Evolutionary conservation across 92 coral and sea anemone species (phyloP).

Genomic region (Umimayanthus chanpuru): DNA sequence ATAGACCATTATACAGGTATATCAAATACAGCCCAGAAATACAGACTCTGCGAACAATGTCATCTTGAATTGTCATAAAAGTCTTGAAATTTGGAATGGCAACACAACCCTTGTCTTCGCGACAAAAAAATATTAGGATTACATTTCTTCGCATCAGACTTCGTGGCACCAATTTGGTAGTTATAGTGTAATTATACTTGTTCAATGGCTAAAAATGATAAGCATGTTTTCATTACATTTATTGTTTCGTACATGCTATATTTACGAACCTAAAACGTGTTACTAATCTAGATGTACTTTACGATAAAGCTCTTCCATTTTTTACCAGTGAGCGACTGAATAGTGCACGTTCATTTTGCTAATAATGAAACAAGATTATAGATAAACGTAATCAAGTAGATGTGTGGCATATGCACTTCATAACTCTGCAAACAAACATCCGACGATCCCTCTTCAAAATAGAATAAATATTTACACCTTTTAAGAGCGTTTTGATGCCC

Average conservation of each 20-base stretch:
- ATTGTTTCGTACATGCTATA: background rate
- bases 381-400: background rate
- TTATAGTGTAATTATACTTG: background rate
- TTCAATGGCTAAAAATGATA: background rate
- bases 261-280: background rate
- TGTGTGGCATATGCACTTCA: background rate
- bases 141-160: slow-evolving; percentile 20
- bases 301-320: background rate
- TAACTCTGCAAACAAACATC: background rate
- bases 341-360: background rate
- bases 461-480: slow-evolving; percentile 28
- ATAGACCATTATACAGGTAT: background rate
- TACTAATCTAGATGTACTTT: background rate
- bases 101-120: background rate
- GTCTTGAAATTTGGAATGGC: background rate
- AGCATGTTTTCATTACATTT: background rate
- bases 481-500: background rate
- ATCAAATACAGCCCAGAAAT: background rate
- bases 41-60: background rate
- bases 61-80: slow-evolving; percentile 7
- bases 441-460: background rate
- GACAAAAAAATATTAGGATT: slow-evolving; percentile 4
- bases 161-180: slow-evolving; percentile 28
- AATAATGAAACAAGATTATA: background rate
- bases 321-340: background rate